These are phyloP conservation scores for Psephotus haematonotus DNA, from an alignment of 2,113 vertebrate genomes.

Conservation along the genomic window DNA sequence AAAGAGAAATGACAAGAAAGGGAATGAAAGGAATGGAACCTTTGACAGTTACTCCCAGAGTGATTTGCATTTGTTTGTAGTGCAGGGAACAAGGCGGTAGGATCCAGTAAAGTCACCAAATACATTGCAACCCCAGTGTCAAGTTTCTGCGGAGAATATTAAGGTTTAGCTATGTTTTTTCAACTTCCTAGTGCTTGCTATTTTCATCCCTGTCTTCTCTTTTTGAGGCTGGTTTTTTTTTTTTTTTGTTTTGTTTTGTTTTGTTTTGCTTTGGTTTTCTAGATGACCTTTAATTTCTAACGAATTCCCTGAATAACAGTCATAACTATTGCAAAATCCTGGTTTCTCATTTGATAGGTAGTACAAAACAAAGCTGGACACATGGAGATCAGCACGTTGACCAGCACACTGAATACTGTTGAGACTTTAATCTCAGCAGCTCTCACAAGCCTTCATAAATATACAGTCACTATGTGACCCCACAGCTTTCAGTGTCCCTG, in stretches of 20 bases:
- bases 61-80: constrained; percentile 33
- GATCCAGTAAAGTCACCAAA: constrained; percentile 24
- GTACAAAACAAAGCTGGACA: background rate
- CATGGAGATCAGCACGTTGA: background rate
- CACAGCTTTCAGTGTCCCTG: background rate
- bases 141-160: background rate
- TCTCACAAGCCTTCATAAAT: constrained; percentile 13
- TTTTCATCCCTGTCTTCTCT: background rate
- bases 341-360: background rate
- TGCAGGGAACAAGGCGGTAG: background rate
- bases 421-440: constrained; percentile 1
- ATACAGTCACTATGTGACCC: background rate
- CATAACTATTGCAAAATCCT: constrained; percentile 24
- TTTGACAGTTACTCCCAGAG: background rate
- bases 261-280: background rate
- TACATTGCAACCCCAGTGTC: background rate
- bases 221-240: background rate
- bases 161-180: background rate
- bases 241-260: too few relatives aligned
- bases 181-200: background rate
- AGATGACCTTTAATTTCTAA: constrained; percentile 15
- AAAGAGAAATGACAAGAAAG: constrained; percentile 28
- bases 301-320: background rate
- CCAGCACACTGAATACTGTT: background rate
- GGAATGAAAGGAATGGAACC: background rate